Conservation (phyloP, 2,888 invertebrate genomes). For the Eilema caniola region DNA sequence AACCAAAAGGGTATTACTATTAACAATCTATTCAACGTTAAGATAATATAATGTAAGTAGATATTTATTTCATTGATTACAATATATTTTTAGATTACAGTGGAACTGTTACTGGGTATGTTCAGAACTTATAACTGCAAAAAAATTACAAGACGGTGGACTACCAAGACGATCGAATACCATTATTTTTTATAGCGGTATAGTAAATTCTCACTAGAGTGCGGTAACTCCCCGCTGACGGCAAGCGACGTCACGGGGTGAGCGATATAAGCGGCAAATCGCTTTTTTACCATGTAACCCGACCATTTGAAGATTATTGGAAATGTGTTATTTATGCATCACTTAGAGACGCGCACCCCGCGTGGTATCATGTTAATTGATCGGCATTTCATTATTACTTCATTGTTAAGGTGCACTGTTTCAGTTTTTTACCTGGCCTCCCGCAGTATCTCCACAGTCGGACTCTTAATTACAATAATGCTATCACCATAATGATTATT, state of each 20-base stretch:
- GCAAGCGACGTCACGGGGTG: constrained; percentile 66
- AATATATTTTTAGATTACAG: constrained; percentile 6
- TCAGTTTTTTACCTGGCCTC: constrained; percentile 59
- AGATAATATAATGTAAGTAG: constrained; percentile 30
- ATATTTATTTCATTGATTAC: constrained; percentile 35
- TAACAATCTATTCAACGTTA: constrained; percentile 48
- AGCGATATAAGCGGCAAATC: constrained; percentile 65
- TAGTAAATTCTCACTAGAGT: constrained; percentile 60
- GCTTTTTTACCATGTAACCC: constrained; percentile 74
- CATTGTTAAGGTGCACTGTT: constrained; percentile 67
- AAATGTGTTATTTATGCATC: constrained; percentile 79
- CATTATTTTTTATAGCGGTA: constrained; percentile 55
- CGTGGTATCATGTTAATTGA: constrained; percentile 76
- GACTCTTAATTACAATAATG: constrained; percentile 55
- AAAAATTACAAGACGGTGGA: constrained; percentile 39
- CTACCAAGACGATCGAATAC: constrained; percentile 38
- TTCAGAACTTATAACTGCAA: constrained; percentile 40
- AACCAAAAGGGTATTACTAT: constrained; percentile 61
- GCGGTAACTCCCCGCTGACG: constrained; percentile 69
- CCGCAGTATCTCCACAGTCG: constrained; percentile 43
- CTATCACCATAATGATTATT: constrained; percentile 49
- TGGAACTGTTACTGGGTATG: neutral
- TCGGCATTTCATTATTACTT: constrained; percentile 75
- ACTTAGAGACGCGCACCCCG: constrained; percentile 71
- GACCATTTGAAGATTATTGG: constrained; percentile 70